phyloP scores from a whole-genome alignment of 1,140 invertebrate genomes.

The Drosophila kanapiae region DNA sequence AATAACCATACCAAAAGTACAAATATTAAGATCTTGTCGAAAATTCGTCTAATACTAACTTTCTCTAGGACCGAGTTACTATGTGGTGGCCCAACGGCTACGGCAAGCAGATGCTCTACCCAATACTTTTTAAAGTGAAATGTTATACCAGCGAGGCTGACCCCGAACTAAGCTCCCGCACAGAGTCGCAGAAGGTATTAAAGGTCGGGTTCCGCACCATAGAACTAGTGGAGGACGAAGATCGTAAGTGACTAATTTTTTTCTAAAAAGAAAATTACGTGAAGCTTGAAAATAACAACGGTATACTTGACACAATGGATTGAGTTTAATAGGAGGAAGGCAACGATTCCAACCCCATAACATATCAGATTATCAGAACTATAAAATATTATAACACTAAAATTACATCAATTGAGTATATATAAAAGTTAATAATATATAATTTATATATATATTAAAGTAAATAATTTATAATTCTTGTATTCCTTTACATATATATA shows the following conservation, averaged over 20 bases:
- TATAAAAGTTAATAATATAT: too few species aligned
- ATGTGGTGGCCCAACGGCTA: conserved; percentile 98
- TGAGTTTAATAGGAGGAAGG: too few species aligned
- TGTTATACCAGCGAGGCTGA: conserved; percentile 40
- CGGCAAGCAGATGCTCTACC: conserved; percentile 92
- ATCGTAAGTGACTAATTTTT: conserved; percentile 82
- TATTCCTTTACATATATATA: too few species aligned
- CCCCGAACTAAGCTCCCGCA: conserved; percentile 39
- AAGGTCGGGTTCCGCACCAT: conserved; percentile 95
- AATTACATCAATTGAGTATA: too few species aligned
- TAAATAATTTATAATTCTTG: too few species aligned
- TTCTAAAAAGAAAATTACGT: neutral
- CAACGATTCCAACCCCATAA: too few species aligned
- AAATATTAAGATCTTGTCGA: neutral
- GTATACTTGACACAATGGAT: neutral
- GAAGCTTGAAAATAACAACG: neutral
- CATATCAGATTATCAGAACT: too few species aligned
- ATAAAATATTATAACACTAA: too few species aligned
- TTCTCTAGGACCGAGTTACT: conserved; percentile 68
- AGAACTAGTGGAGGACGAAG: conserved; percentile 90
- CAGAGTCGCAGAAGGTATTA: conserved; percentile 84
- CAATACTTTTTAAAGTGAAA: conserved; percentile 86
- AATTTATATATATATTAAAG: too few species aligned
- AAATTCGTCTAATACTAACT: neutral
- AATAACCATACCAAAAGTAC: conserved; percentile 66